Conservation (phyloP, 2,113 vertebrate genomes). For the Trogon melanurus region DNA sequence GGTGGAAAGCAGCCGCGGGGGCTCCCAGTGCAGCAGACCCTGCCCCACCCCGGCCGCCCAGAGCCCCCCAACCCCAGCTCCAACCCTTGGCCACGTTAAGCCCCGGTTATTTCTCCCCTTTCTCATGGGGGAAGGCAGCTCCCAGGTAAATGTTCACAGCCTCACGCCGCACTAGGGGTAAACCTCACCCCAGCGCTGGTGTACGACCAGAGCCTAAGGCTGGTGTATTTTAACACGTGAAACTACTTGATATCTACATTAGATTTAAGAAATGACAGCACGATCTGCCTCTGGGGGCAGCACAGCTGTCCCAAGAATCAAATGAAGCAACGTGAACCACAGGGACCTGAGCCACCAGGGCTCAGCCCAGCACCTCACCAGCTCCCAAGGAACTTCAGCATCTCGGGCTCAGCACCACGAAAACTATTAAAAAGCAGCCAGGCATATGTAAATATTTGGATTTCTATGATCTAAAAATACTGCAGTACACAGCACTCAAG, state of each 20-base stretch:
- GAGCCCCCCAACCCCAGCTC: too few species aligned
- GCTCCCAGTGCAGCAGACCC: background rate
- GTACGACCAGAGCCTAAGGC: too few species aligned
- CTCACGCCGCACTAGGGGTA: too few species aligned
- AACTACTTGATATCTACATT: background rate
- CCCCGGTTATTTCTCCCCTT: too few species aligned
- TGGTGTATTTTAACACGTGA: background rate
- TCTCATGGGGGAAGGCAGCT: too few species aligned
- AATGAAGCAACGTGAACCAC: background rate
- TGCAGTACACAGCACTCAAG: background rate
- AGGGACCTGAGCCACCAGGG: background rate
- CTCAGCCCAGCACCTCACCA: background rate
- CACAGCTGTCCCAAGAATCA: background rate
- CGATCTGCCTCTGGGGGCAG: background rate
- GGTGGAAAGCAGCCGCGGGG: background rate
- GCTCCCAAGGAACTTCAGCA: background rate
- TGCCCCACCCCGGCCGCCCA: too few species aligned
- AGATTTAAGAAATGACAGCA: background rate
- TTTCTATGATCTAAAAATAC: background rate
- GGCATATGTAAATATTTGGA: background rate
- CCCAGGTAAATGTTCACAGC: too few species aligned
- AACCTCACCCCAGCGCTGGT: too few species aligned
- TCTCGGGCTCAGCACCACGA: background rate
- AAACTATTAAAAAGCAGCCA: background rate
- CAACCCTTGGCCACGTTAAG: too few species aligned